Conservation (phyloP, 2,888 invertebrate genomes). For the Sinotaia quadrata region DNA sequence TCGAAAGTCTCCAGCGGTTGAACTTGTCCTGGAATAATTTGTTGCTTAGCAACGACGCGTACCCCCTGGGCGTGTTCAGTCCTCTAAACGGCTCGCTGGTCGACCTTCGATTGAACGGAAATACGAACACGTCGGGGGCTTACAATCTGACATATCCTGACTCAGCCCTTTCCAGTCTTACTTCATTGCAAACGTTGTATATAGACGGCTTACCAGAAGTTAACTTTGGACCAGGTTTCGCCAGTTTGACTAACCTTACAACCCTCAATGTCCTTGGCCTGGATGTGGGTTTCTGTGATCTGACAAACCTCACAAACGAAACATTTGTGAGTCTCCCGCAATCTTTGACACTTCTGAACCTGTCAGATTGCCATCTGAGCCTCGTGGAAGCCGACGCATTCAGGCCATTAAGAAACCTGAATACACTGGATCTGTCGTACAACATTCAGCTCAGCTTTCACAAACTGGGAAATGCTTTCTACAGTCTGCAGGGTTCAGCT, state of each 20-base stretch:
- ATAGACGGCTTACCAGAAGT: constrained; percentile 22
- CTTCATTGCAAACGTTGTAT: constrained; percentile 6
- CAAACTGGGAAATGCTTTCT: constrained; percentile 19
- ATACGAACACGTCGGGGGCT: neutral
- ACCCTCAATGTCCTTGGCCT: constrained; percentile 12
- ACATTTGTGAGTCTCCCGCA: constrained; percentile 17
- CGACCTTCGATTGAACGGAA: constrained; percentile 17
- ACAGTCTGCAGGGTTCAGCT: constrained; percentile 19
- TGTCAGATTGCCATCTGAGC: constrained; percentile 21
- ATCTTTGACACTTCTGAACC: constrained; percentile 13
- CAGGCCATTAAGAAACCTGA: constrained; percentile 9
- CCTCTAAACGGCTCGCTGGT: neutral
- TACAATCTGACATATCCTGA: constrained; percentile 23
- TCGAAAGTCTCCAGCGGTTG: constrained; percentile 7
- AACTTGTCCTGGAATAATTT: constrained; percentile 18
- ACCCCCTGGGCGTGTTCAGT: neutral
- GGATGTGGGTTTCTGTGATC: constrained; percentile 14
- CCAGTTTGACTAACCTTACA: constrained; percentile 9
- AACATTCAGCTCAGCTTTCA: constrained; percentile 30
- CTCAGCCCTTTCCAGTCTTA: constrained; percentile 15
- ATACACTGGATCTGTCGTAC: constrained; percentile 23
- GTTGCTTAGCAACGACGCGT: neutral
- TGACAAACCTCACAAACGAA: constrained; percentile 10
- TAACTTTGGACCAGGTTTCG: constrained; percentile 24
- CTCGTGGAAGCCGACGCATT: constrained; percentile 15